Evolutionary conservation across 2,888 invertebrate species (phyloP).

Genomic region (Drosophila dives): DNA sequence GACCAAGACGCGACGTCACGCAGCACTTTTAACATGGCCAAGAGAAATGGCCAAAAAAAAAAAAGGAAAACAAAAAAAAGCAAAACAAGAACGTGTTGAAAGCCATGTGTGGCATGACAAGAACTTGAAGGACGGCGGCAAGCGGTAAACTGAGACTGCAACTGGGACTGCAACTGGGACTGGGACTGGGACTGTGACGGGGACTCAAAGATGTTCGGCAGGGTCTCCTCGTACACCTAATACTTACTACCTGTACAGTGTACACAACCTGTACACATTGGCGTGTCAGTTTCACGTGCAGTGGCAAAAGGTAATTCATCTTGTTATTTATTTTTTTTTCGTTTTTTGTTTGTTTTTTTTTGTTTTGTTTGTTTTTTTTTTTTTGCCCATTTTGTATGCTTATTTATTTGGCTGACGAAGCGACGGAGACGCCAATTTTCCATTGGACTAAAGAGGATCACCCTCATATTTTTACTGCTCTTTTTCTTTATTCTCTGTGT

Average conservation of each 20-base stretch:
- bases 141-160: conserved; percentile 18
- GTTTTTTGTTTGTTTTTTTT: conserved; percentile 21
- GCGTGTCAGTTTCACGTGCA: conserved; percentile 82
- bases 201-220: conserved; percentile 25
- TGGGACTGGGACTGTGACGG: background rate
- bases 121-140: conserved; percentile 43
- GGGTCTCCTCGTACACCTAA: conserved; percentile 21
- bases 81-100: conserved; percentile 70
- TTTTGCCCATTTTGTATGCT: conserved; percentile 40
- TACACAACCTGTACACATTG: conserved; percentile 45
- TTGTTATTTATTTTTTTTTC: conserved; percentile 57
- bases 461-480: conserved; percentile 15
- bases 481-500: background rate
- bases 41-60: conserved; percentile 63
- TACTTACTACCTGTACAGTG: conserved; percentile 6
- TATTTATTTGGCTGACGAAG: conserved; percentile 46
- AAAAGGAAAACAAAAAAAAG: conserved; percentile 18
- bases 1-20: conserved; percentile 61
- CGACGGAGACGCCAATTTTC: conserved; percentile 47
- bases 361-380: conserved; percentile 7
- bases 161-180: background rate
- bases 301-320: conserved; percentile 82
- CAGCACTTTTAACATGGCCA: conserved; percentile 44
- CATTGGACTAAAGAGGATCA: conserved; percentile 36
- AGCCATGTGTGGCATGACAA: conserved; percentile 71